Conservation (phyloP, 2,888 invertebrate species). For the Priocnemis perturbator region DNA sequence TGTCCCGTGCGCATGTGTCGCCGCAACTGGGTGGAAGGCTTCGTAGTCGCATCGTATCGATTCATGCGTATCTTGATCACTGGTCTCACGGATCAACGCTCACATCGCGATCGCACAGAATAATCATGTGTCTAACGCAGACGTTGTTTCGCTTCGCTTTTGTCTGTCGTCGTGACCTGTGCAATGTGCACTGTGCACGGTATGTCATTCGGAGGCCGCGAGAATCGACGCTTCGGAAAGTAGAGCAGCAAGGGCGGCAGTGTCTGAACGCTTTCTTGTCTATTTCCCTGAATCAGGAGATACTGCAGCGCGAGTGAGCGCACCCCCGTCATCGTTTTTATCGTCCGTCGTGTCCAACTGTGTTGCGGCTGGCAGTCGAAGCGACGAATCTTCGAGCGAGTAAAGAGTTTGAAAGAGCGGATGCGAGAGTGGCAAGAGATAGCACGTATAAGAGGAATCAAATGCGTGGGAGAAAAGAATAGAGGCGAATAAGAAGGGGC, state of each 20-base stretch:
- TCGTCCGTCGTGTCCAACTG: slow-evolving; percentile 42
- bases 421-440: neutral
- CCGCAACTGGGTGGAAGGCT: too few relatives aligned
- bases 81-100: too few relatives aligned
- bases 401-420: slow-evolving; percentile 22
- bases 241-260: slow-evolving; percentile 38
- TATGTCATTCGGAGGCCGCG: neutral
- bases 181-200: too few relatives aligned
- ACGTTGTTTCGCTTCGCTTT: too few relatives aligned
- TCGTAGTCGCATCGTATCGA: too few relatives aligned
- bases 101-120: too few relatives aligned
- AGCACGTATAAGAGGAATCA: neutral
- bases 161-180: too few relatives aligned
- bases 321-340: slow-evolving; percentile 52
- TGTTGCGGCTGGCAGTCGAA: slow-evolving; percentile 53
- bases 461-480: neutral
- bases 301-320: slow-evolving; percentile 69
- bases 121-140: too few relatives aligned
- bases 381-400: slow-evolving; percentile 55
- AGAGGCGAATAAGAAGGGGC: too few relatives aligned
- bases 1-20: too few relatives aligned
- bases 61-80: too few relatives aligned
- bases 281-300: slow-evolving; percentile 69
- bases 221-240: slow-evolving; percentile 48
- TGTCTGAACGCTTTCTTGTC: slow-evolving; percentile 58